Base-by-base conservation (phyloP, 2,797 vertebrate species). In the Lateolabrax maculatus region DNA sequence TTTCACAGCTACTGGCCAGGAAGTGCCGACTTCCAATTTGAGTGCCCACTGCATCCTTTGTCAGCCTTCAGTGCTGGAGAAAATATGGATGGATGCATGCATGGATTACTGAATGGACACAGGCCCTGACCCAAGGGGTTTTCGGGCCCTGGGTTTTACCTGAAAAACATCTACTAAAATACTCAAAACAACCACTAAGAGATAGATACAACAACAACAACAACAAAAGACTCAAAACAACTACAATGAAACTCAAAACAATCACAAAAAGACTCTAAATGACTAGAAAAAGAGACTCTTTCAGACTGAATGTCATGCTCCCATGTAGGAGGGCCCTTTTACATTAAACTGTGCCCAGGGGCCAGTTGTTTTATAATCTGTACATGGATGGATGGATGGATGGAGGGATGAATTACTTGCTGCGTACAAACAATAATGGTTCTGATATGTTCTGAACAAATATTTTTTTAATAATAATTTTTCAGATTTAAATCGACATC, bases 11-110 rank as follows among this genome's bases (percentile, higher is more conserved):
- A 25, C 76, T 51, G 52, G 63, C 36, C 39, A 25, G 57, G 68
- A 75, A 84, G 65, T 70, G 71, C 23, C 18, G 25, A 68, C 63
- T 60, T 80, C 36, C 65, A 56, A 23, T 0, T 44, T 62, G 81
- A 89, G 64, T 58, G 78, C 63, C 73, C 9, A 5, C 76, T 81
- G 55, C 70, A 72, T 81, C 52, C 63, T 57, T 71, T 80, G 56
- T 81, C 71, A 48, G 52, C 37, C 56, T 71, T 75, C n/a, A 65
- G 62, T 25, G 27, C 16, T 55, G n/a, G 21, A 49, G 27, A 23
- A 72, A 57, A 16, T 27, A 31, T 75, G 41, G 23, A 36, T 56
- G 61, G 52, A 64, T 41, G 34, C 0, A 73, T 69, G 55, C 3
- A 31, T 31, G 41, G 23, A 21, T 49, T 36, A 61, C 39, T 75